These are phyloP conservation scores for Rhinatrema bivittatum DNA, from an alignment of 2,797 vertebrate genomes.

Conservation along the genomic window DNA sequence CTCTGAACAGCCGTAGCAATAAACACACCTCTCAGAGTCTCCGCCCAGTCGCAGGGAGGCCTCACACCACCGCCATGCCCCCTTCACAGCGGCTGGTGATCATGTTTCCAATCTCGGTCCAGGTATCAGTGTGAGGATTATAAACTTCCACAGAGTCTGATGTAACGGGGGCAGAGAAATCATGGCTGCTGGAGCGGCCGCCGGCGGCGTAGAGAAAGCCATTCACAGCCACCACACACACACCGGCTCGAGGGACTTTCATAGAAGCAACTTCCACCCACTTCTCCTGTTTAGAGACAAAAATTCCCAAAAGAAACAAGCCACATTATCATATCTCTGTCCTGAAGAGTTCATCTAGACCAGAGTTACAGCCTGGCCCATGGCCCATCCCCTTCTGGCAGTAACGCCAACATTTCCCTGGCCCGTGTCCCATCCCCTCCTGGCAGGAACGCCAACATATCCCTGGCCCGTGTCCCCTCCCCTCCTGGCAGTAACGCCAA, in stretches of 20 bases:
- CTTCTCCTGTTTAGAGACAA: constrained; percentile 69
- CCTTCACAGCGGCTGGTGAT: constrained; percentile 96
- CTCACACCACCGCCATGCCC: constrained; percentile 85
- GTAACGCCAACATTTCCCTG: too few relatives aligned
- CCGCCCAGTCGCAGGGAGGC: too few relatives aligned
- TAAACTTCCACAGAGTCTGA: constrained; percentile 95
- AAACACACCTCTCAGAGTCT: too few relatives aligned
- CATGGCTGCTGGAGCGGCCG: constrained; percentile 78
- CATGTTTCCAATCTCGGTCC: constrained; percentile 95
- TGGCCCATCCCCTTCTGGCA: too few relatives aligned
- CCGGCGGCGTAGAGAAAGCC: constrained; percentile 87
- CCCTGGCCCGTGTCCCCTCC: too few relatives aligned
- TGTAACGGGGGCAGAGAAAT: constrained; percentile 89
- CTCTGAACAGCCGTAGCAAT: too few relatives aligned
- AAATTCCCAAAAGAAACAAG: neutral
- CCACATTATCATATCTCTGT: too few relatives aligned
- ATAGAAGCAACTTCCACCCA: constrained; percentile 89
- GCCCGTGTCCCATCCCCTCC: too few relatives aligned
- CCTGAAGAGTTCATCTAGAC: too few relatives aligned
- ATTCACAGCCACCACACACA: constrained; percentile 83
- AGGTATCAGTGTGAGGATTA: constrained; percentile 87
- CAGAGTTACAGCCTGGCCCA: too few relatives aligned
- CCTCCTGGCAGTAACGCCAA: too few relatives aligned
- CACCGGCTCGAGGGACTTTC: constrained; percentile 83
- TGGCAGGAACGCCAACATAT: too few relatives aligned